Conservation (phyloP, 2,888 invertebrate genomes). For the Sialis fuliginosa region DNA sequence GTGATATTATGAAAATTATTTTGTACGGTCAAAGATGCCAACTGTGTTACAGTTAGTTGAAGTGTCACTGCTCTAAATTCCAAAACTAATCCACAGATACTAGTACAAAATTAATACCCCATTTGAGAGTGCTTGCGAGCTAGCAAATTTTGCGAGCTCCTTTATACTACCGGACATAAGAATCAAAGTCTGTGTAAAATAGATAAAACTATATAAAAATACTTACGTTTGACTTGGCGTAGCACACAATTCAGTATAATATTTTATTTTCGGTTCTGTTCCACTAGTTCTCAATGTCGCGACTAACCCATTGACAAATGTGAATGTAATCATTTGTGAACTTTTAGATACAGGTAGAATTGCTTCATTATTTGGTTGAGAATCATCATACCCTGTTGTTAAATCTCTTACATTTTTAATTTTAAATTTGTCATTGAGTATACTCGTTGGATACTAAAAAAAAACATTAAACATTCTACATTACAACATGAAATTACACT, state of each 20-base stretch:
- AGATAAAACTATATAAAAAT: not conserved
- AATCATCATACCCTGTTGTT: conserved; percentile 70
- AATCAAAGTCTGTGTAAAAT: too few species aligned
- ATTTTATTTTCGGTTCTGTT: conserved; percentile 98
- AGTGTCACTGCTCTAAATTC: too few species aligned
- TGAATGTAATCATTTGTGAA: conserved; percentile 89
- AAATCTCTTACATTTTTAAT: conserved; percentile 69
- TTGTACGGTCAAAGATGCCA: too few species aligned
- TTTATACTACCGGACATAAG: too few species aligned
- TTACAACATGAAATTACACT: too few species aligned
- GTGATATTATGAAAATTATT: too few species aligned
- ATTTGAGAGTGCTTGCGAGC: too few species aligned
- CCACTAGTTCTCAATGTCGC: conserved; percentile 90
- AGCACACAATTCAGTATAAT: conserved; percentile 83
- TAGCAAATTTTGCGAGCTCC: too few species aligned
- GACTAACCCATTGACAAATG: conserved; percentile 69
- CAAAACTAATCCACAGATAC: too few species aligned
- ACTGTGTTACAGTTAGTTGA: too few species aligned
- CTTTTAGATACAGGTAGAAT: conserved; percentile 45
- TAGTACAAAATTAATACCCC: too few species aligned
- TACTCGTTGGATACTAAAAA: conserved; percentile 52
- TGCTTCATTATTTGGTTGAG: conserved; percentile 48
- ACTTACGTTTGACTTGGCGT: conserved; percentile 42
- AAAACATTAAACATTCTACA: conserved; percentile 7
- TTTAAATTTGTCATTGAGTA: conserved; percentile 40